Conservation (phyloP, 2,888 invertebrate genomes). For the Prenolepis imparis region DNA sequence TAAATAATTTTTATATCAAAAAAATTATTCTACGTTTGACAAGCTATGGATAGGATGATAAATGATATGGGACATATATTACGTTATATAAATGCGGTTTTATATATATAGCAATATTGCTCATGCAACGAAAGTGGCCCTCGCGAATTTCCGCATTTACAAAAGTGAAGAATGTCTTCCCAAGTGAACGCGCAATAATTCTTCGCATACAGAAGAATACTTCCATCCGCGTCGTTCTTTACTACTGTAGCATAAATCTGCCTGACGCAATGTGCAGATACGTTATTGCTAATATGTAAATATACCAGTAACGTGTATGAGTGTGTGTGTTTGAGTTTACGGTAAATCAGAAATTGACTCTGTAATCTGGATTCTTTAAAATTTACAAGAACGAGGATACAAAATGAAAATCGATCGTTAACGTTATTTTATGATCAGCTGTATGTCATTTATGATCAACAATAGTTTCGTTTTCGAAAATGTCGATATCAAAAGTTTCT, state of each 20-base stretch:
- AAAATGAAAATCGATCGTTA: neutral
- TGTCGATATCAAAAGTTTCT: neutral
- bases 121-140: constrained; percentile 14
- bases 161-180: constrained; percentile 53
- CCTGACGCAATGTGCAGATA: constrained; percentile 15
- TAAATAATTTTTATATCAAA: neutral
- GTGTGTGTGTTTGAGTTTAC: neutral
- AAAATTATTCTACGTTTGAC: constrained; percentile 32
- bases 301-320: neutral
- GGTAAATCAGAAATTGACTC: neutral
- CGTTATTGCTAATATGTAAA: constrained; percentile 43
- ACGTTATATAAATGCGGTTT: neutral
- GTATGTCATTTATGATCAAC: neutral
- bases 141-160: constrained; percentile 50
- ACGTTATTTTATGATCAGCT: neutral
- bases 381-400: neutral
- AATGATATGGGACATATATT: constrained; percentile 1
- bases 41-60: constrained; percentile 17
- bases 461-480: neutral
- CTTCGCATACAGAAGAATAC: constrained; percentile 45
- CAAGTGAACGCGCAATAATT: constrained; percentile 53
- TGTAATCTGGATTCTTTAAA: neutral
- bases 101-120: constrained; percentile 37
- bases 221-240: constrained; percentile 43
- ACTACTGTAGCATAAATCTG: constrained; percentile 38